A percentile compares a stretch with the other conserved stretches of the same genome.
These are phyloP conservation scores for Balaenoptera acutorostrata DNA, from an alignment of 2,113 vertebrate species.

Conservation along the genomic window DNA sequence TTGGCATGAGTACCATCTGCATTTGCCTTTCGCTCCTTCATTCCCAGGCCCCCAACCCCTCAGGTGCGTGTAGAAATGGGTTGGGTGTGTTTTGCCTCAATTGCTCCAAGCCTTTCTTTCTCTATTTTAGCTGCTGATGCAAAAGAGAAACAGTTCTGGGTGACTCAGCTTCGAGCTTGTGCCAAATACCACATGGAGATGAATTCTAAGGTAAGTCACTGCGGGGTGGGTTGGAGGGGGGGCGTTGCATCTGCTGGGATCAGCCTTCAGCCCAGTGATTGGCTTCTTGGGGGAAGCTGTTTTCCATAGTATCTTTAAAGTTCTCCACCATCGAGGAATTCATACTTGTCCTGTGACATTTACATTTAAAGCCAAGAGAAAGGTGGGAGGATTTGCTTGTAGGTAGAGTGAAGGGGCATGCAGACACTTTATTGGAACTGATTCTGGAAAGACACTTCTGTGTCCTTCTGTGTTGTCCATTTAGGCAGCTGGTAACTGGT, in stretches of 20 bases:
- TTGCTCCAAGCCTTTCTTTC: conserved; percentile 10
- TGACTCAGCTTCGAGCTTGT: conserved; percentile 94
- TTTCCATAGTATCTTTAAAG: not conserved
- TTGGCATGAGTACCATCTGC: not conserved
- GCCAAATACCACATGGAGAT: conserved; percentile 92
- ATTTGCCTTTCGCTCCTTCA: not conserved
- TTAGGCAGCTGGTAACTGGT: not conserved
- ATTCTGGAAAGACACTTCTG: not conserved
- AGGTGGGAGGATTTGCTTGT: not conserved
- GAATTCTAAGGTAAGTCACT: conserved; percentile 89
- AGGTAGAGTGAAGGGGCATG: not conserved
- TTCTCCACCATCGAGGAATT: not conserved
- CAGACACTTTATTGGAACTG: not conserved
- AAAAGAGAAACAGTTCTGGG: conserved; percentile 95
- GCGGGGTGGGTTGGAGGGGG: not conserved
- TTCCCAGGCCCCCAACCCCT: too few species aligned
- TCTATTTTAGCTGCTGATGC: conserved; percentile 89
- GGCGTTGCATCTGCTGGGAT: not conserved
- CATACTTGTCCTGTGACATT: not conserved
- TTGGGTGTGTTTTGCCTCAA: not conserved
- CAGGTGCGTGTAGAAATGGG: not conserved
- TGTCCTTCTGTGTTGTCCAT: not conserved
- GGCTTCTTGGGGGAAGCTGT: not conserved
- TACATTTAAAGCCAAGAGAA: not conserved
- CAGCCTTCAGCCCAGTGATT: not conserved